Conservation (phyloP, 2,113 vertebrate genomes). For the Gasterosteus nipponicus region DNA sequence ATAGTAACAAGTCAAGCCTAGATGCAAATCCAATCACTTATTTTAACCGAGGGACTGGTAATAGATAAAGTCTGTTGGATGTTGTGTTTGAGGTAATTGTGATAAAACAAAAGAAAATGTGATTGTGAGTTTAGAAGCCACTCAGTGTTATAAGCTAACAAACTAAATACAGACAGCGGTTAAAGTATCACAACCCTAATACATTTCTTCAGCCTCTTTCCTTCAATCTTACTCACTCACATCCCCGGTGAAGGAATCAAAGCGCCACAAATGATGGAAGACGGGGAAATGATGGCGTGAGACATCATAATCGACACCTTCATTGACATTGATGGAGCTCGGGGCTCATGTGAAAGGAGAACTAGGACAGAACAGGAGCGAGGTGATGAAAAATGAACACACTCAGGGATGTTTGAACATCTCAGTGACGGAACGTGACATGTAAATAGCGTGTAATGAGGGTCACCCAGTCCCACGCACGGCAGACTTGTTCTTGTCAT, state of each 20-base stretch:
- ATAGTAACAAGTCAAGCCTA: neutral
- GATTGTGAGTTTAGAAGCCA: neutral
- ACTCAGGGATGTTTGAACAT: slow-evolving; percentile 30
- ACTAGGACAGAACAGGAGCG: neutral
- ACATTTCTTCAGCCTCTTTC: neutral
- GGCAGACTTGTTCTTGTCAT: slow-evolving; percentile 28
- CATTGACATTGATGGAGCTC: neutral
- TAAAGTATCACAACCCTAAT: neutral
- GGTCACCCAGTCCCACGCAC: slow-evolving; percentile 19
- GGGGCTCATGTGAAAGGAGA: neutral
- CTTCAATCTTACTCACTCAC: neutral
- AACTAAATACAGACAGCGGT: neutral
- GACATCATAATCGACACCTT: slow-evolving; percentile 1
- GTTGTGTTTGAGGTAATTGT: neutral
- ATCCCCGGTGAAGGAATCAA: neutral
- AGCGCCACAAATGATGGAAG: neutral
- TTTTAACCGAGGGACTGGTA: neutral
- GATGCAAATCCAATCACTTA: neutral
- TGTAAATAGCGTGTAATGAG: slow-evolving; percentile 27
- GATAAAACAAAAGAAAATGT: neutral
- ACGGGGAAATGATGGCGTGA: neutral
- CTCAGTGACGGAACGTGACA: slow-evolving; percentile 8
- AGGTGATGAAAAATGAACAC: slow-evolving; percentile 13
- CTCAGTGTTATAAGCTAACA: neutral
- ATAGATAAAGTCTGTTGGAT: neutral